Base-by-base conservation (phyloP, 2,888 invertebrate species). In the Pseudanteris insignis region DNA sequence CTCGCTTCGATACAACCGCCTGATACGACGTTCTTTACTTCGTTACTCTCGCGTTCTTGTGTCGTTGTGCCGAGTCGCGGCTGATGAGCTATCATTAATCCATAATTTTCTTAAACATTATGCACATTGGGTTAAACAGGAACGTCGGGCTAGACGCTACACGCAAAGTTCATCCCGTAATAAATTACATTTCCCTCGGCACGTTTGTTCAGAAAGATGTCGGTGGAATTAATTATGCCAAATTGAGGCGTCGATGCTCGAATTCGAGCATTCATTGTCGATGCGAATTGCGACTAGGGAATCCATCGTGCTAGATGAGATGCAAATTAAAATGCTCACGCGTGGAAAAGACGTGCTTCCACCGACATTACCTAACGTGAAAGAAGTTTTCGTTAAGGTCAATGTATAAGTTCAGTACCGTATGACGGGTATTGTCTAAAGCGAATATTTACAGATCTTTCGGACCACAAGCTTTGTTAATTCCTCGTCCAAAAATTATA, bases 11-110 rank as follows among this genome's bases (percentile, higher is more conserved):
- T 69, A 65, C 66, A 59, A 64, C 67, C 63, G 58, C 37, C 61
- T 66, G 69, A 70, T 70, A 69, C 64, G 65, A 68, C 65, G 67
- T 40, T 61, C 57, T 50, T 63, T 58, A 63, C 66, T 67, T 62
- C 64, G 57, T 65, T 60, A 53, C 59, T 62, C 68, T 60, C 46
- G 47, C 36, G 47, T 46, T 50, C 26, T 33, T 44, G 30, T 32
- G 14, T 46, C 47, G 37, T 50, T 18, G 29, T 24, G 14, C 41
- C 48, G 38, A 40, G 36, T 44, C 48, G 41, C 48, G 36, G 41
- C 54, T 48, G 63, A 58, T 58, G 58, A 57, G 51, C 50, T 58
- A 58, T 58, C 53, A 63, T 63, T 55, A 61, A 61, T 61, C 46
- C 50, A 61, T 55, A 55, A 57, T 62, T 62, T 57, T 57, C 46